These are phyloP conservation scores for Carterocephalus palaemon DNA, from an alignment of 2,888 invertebrate species.

Conservation along the genomic window DNA sequence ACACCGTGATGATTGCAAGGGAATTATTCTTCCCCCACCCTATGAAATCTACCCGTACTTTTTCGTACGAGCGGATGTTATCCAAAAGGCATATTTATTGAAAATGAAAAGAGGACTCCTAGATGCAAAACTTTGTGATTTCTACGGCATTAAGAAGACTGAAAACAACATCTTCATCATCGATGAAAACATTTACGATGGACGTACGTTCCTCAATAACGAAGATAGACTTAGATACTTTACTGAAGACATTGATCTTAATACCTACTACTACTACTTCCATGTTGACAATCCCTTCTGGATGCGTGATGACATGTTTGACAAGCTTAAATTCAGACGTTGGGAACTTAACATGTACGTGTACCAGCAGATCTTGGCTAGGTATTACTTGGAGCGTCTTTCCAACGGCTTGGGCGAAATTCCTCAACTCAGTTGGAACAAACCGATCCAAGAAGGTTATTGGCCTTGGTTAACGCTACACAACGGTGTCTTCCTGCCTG, in stretches of 20 bases:
- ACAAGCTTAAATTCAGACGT: conserved; percentile 57
- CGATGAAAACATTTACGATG: conserved; percentile 82
- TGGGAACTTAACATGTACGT: conserved; percentile 79
- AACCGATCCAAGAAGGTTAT: conserved; percentile 70
- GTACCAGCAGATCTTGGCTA: conserved; percentile 83
- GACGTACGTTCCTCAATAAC: conserved; percentile 69
- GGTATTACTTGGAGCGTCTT: conserved; percentile 76
- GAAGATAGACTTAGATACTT: conserved; percentile 81
- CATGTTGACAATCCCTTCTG: conserved; percentile 81
- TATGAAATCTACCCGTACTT: conserved; percentile 82
- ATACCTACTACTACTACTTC: conserved; percentile 81
- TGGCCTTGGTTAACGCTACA: conserved; percentile 77
- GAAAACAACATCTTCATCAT: conserved; percentile 79
- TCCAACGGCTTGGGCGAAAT: conserved; percentile 71
- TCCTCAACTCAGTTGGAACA: conserved; percentile 65
- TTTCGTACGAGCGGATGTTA: conserved; percentile 83
- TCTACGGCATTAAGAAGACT: conserved; percentile 70
- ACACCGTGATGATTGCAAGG: conserved; percentile 71
- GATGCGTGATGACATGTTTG: conserved; percentile 70
- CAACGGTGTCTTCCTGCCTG: conserved; percentile 77
- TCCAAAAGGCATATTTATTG: conserved; percentile 74
- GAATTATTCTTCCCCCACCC: conserved; percentile 74
- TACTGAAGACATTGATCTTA: conserved; percentile 82
- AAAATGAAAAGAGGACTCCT: conserved; percentile 72
- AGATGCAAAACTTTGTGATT: conserved; percentile 71